Evolutionary conservation across 2,797 vertebrate genomes (phyloP).

Genomic region (Hydrolagus colliei): DNA sequence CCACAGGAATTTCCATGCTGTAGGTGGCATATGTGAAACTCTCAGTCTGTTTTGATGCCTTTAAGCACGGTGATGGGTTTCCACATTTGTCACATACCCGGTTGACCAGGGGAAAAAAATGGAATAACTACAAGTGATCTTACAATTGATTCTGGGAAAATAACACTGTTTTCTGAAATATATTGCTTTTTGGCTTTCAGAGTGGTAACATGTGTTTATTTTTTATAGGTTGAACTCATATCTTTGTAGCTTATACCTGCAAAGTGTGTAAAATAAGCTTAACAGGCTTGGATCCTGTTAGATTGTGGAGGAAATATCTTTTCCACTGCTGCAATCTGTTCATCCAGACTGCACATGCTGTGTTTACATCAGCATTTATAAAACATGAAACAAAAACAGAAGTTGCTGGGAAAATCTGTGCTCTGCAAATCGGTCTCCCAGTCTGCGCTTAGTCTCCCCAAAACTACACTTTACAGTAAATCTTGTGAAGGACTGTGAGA

Average conservation of each 20-base stretch:
- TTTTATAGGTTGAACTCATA: not conserved
- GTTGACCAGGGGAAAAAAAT: not conserved
- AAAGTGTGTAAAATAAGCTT: too few species aligned
- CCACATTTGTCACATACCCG: not conserved
- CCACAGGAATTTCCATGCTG: not conserved
- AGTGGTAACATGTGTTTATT: not conserved
- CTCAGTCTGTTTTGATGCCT: not conserved
- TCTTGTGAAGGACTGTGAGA: too few species aligned
- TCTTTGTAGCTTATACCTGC: not conserved
- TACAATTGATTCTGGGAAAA: not conserved
- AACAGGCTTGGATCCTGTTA: not conserved
- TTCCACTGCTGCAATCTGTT: not conserved
- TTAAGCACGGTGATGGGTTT: not conserved
- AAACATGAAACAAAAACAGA: too few species aligned
- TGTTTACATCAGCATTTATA: too few species aligned
- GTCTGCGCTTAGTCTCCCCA: too few species aligned
- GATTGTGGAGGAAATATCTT: not conserved
- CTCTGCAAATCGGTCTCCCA: too few species aligned
- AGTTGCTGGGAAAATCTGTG: too few species aligned
- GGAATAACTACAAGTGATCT: not conserved
- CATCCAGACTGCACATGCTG: not conserved
- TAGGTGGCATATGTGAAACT: not conserved
- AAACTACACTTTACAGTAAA: too few species aligned
- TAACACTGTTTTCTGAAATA: not conserved
- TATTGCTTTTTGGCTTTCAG: not conserved